These are phyloP conservation scores for Nephrotoma guestfalica DNA, from an alignment of 2,888 invertebrate genomes.

Conservation along the genomic window DNA sequence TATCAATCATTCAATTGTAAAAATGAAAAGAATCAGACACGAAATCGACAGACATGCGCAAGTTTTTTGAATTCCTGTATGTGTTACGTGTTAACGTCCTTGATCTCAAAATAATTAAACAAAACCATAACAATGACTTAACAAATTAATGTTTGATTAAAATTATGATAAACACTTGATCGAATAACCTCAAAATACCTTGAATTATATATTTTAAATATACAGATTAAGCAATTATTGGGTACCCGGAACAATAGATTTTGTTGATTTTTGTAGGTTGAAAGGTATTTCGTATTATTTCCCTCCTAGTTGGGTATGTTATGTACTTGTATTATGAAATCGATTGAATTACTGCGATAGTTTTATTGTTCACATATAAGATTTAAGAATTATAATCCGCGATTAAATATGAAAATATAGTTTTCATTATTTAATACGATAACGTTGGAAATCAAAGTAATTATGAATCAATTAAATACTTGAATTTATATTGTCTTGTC, in stretches of 20 bases:
- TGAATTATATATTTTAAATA: neutral
- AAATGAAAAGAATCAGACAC: neutral
- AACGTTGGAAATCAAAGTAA: neutral
- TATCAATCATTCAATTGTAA: neutral
- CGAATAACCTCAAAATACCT: neutral
- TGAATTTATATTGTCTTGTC: neutral
- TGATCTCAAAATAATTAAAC: neutral
- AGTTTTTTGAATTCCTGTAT: neutral
- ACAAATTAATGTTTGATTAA: neutral
- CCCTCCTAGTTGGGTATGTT: too few species aligned
- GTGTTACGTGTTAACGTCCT: neutral
- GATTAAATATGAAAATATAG: neutral
- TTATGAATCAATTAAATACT: neutral
- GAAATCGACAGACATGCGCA: neutral
- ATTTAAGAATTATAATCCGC: neutral
- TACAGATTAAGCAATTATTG: neutral
- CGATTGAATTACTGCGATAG: too few species aligned
- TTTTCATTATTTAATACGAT: neutral
- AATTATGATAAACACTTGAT: neutral
- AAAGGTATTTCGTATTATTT: too few species aligned
- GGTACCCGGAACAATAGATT: neutral
- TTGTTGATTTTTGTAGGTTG: too few species aligned
- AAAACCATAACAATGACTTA: neutral
- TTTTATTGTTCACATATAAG: neutral
- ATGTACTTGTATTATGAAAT: too few species aligned